These are phyloP conservation scores for Myrmecobius fasciatus DNA, from an alignment of 2,113 vertebrate species.

Conservation along the genomic window DNA sequence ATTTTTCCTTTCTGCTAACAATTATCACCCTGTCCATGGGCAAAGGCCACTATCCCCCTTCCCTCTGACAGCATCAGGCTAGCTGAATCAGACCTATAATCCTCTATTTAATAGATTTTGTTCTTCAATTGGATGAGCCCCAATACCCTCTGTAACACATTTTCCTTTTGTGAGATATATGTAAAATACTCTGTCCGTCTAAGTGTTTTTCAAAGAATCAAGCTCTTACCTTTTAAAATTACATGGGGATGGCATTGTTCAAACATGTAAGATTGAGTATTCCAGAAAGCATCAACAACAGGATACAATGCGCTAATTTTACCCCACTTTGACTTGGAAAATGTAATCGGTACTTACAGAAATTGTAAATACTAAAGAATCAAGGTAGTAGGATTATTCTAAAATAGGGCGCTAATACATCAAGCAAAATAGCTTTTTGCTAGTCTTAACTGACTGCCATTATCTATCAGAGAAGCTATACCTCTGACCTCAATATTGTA, in stretches of 20 bases:
- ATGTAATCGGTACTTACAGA: constrained; percentile 85
- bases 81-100: constrained; percentile 58
- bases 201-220: constrained; percentile 83
- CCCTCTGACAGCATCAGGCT: constrained; percentile 45
- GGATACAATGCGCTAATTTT: constrained; percentile 86
- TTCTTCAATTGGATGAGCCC: constrained; percentile 64
- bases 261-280: constrained; percentile 81
- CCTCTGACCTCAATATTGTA: constrained; percentile 74
- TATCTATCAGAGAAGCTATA: constrained; percentile 83
- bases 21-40: constrained; percentile 30
- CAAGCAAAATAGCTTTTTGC: constrained; percentile 83
- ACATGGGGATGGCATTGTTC: constrained; percentile 83
- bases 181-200: constrained; percentile 79
- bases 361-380: constrained; percentile 86
- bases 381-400: constrained; percentile 83
- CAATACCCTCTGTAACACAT: constrained; percentile 56
- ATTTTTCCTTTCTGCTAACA: background rate
- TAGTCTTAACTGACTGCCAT: constrained; percentile 79
- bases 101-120: constrained; percentile 60
- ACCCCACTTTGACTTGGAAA: constrained; percentile 86
- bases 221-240: constrained; percentile 86
- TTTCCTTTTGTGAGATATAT: constrained; percentile 79
- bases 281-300: constrained; percentile 80
- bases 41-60: background rate
- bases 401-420: constrained; percentile 84